phyloP scores from a whole-genome alignment of 2,113 vertebrate genomes.

The Macaca mulatta region DNA sequence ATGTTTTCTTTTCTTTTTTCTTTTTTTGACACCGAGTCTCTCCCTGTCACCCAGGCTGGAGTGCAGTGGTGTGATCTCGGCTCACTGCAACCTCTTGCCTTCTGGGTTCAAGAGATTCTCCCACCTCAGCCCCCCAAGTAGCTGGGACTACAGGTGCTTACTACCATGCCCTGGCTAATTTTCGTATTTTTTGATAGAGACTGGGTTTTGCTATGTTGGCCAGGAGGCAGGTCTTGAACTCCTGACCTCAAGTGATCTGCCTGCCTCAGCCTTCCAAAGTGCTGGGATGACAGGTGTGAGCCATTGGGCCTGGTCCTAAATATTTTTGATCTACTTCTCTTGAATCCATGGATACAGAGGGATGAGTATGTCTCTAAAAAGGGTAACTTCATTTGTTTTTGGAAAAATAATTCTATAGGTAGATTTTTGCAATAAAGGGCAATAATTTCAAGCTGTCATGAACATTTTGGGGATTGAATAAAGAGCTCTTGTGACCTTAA shows the following conservation, averaged over 20 bases:
- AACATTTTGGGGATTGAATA: constrained; percentile 7
- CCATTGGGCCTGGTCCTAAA: not conserved
- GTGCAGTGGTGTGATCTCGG: not conserved
- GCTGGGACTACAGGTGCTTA: not conserved
- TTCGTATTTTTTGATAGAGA: not conserved
- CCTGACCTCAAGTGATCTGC: not conserved
- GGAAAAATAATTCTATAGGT: not conserved
- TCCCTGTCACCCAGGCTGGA: not conserved
- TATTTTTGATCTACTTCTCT: not conserved
- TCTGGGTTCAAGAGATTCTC: not conserved
- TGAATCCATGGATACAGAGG: not conserved
- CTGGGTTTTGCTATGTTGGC: not conserved
- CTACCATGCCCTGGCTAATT: not conserved
- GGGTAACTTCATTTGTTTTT: not conserved
- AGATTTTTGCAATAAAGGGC: not conserved
- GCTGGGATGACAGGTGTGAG: not conserved
- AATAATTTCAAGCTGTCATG: not conserved
- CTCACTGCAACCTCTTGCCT: not conserved
- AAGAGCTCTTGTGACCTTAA: not conserved
- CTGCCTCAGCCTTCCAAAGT: not conserved
- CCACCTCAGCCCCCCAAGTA: not conserved
- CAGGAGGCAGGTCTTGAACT: not conserved
- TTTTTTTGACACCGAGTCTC: not conserved
- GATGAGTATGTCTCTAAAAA: not conserved
- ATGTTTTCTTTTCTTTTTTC: not conserved